Conservation (phyloP, 2,888 invertebrate species). For the Drosophila vallismaia region DNA sequence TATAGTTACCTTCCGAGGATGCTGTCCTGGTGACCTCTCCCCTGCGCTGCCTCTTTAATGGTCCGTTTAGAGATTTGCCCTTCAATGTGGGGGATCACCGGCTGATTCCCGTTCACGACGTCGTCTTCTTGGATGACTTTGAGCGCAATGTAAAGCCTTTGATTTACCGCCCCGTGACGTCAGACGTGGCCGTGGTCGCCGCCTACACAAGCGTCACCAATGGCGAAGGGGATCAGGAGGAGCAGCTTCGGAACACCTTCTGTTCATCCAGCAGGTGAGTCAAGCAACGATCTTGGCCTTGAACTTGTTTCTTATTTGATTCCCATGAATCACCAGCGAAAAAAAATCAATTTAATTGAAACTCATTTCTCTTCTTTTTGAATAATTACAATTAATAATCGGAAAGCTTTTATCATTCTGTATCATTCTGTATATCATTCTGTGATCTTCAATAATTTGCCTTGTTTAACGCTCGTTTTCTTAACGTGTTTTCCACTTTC, state of each 20-base stretch:
- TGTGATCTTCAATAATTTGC: constrained; percentile 25
- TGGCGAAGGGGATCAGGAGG: constrained; percentile 10
- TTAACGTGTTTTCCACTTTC: constrained; percentile 23
- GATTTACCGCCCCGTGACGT: constrained; percentile 76
- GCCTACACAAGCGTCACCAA: constrained; percentile 11
- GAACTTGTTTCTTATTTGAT: constrained; percentile 48
- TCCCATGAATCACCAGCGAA: no score
- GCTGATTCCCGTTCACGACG: constrained; percentile 79
- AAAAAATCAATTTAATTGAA: no score
- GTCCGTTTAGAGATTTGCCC: constrained; percentile 81
- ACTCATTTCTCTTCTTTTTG: no score
- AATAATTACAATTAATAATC: no score
- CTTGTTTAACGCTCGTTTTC: constrained; percentile 36
- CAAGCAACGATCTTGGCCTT: constrained; percentile 42
- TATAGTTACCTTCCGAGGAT: constrained; percentile 79
- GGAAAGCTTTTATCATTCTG: no score
- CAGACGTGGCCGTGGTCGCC: constrained; percentile 43
- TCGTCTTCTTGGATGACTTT: constrained; percentile 80
- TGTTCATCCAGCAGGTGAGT: constrained; percentile 57
- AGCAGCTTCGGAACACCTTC: constrained; percentile 17
- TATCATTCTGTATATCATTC: background rate
- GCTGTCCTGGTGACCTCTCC: constrained; percentile 67
- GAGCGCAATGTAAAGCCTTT: constrained; percentile 77
- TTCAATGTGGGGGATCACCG: constrained; percentile 76
- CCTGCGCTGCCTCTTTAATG: constrained; percentile 80